Base-by-base conservation (phyloP, 1,140 invertebrate species). In the Drosophila equinoxialis region DNA sequence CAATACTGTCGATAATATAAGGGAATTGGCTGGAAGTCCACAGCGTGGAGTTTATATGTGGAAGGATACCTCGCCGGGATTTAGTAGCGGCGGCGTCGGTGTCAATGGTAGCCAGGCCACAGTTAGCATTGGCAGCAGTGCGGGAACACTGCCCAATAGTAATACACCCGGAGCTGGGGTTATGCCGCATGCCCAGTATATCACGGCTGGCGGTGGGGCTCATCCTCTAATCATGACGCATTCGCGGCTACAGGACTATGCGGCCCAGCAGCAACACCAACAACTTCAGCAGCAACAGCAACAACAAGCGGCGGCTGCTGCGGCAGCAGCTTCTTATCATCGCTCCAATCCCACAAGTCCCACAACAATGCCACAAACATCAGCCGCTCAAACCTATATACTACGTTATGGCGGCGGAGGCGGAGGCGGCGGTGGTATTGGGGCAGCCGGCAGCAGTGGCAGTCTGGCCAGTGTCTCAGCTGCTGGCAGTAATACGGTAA, bases 21-120 rank as follows among this genome's bases (percentile, higher is more conserved):
- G 96, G 37, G 96, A 97, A 83, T 93, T 97, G 66, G 96, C 96
- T 0, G 96, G 96, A 30, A 97, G 96, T 35, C 96, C 96, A 8
- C 96, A 97, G 89, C 94, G 96, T 26, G 96, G 96, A 65, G 95
- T 96, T 45, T 97, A 97, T 91, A 95, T 95, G 92, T 97, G 96
- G 96, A 96, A 96, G 85, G 96, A 97, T 90, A 95, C 95, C 20
- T 96, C 96, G 39, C 91, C 91, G 10, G 91, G 91, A 30, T 92
- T 91, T 42, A 76, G 73, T 45, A 73, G 63, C 33, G 67, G 59
- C 42, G 67, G 75, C 3, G 23, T 26, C 23, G 23, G 23, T 26
- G 23, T 2, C 67, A 70, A 45, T 42, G 74, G 67, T 59, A 77
- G 59, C 37, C 66, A 72, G 57, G 48, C 75, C 42, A 63, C 59